Base-by-base conservation (phyloP, 2,888 invertebrate genomes). In the Dorcus parallelipipedus region DNA sequence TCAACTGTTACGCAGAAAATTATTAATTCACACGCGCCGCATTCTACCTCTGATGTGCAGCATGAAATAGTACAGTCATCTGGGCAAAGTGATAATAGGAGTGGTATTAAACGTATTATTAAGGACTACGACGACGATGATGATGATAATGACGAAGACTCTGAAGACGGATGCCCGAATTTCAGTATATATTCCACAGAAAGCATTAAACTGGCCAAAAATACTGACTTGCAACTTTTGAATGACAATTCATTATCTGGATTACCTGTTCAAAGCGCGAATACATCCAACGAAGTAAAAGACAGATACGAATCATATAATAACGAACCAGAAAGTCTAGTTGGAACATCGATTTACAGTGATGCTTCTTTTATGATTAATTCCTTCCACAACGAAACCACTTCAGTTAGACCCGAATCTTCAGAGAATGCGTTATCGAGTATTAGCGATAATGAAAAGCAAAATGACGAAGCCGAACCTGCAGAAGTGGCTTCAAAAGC, bases 101-200 rank as follows among this genome's bases (percentile, higher is more conserved):
- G 26, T 33, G 3, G 7, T 33, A 33, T 6, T 33, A 33, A 33
- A 33, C 5, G 26, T 33, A 5, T 33, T 33, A 4, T 33, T 6
- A 75, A 72, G 51, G 74, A 76, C 48, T 82, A 81, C 59, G 83
- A 83, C n/a, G 57, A 57, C 17, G 56, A 57, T 9, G 76, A 77
- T 9, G 76, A 77, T 9, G 77, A 82, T 2, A 81, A 82, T n/a
- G 83, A 83, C 14, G 86, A 85, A 54, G 80, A 80, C 58, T 80
- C 80, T 1, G 81, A 83, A 60, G 88, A 89, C 1, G 90, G 89
- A 67, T 93, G 92, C 76, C 93, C 93, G 3, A 93, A 93, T 76
- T 91, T 91, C 75, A 89, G 89, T 9, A 89, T 93, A 64, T 93
- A 93, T 77, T 93, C 93, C 0, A 87, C 89, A 7, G 86, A 90